Conservation (phyloP, 2,113 vertebrate genomes). For the Aspiorhynchus laticeps region DNA sequence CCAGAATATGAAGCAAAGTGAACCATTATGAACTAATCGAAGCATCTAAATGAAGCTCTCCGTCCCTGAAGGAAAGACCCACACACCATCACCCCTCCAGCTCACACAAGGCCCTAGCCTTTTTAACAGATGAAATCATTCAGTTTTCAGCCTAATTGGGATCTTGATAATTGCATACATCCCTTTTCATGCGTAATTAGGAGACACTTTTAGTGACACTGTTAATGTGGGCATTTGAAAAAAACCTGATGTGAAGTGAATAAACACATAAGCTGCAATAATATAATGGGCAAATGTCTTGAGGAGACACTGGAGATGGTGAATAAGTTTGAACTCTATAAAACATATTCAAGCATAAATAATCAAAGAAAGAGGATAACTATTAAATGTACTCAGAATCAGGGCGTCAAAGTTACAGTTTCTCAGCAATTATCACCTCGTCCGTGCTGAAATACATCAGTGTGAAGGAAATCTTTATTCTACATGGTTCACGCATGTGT, state of each 20-base stretch:
- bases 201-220: background rate
- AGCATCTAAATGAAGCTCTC: background rate
- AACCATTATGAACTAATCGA: background rate
- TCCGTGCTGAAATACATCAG: conserved; percentile 7
- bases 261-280: background rate
- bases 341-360: background rate
- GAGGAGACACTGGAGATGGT: background rate
- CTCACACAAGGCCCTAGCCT: conserved; percentile 48
- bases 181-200: conserved; percentile 70
- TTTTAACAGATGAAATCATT: conserved; percentile 72
- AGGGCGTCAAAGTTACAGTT: conserved; percentile 30
- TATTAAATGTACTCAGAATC: background rate
- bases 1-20: background rate
- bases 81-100: background rate
- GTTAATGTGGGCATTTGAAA: conserved; percentile 22
- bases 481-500: conserved; percentile 14
- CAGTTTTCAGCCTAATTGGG: conserved; percentile 69
- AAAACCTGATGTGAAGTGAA: background rate
- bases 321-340: background rate
- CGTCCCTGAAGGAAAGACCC: background rate
- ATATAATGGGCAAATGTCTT: background rate
- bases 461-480: conserved; percentile 29
- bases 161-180: conserved; percentile 71
- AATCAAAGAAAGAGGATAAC: background rate
- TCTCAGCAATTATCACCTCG: conserved; percentile 45